Base-by-base conservation (phyloP, 1,140 invertebrate species). In the Cydia strobilella region DNA sequence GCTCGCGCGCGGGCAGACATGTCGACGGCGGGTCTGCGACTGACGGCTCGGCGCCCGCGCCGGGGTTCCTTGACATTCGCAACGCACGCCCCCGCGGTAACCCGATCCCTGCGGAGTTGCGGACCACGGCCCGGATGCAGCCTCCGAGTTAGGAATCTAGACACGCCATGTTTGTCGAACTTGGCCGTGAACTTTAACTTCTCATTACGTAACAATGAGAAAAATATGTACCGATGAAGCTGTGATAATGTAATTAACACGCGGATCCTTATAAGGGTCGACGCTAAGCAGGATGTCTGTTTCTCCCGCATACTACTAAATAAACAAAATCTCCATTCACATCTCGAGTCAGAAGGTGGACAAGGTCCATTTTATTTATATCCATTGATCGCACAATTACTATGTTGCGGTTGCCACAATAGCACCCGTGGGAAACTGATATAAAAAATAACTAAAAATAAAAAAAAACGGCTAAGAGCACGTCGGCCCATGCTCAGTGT, bases 21-120 rank as follows among this genome's bases (percentile, higher is more conserved):
- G 82, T 87, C 87, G 86, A 80, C 82, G 82, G 86, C 88, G 84
- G 90, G 86, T 79, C 82, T 83, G 86, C 88, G 84, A 92, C 85
- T 90, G 87, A 80, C 77, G 62, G 42, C 73, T 66, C 73, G 62
- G 42, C 73, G 73, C 73, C 72, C 62, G 78, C 74, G 77, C 66
- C 48, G 27, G 88, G 84, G 90, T 90, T 91, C 90, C 89, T 91
- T 92, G 90, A 92, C 90, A 92, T 92, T 92, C 89, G 90, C 86
- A 83, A 90, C 89, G 90, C 86, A 83, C 86, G 86, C 85, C 84
- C 84, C 84, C 81, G 80, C 80, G 74, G 88, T 86, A 87, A 89
- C 84, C 82, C 77, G 86, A 89, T 90, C 88, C 85, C 87, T 89
- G 84, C 83, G 81, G 78, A 35, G 84, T 86, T 89, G 84, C 83